A percentile compares a stretch with the other conserved stretches of the same genome.
phyloP scores from a whole-genome alignment of 2,888 invertebrate genomes.

The Lycaena phlaeas region DNA sequence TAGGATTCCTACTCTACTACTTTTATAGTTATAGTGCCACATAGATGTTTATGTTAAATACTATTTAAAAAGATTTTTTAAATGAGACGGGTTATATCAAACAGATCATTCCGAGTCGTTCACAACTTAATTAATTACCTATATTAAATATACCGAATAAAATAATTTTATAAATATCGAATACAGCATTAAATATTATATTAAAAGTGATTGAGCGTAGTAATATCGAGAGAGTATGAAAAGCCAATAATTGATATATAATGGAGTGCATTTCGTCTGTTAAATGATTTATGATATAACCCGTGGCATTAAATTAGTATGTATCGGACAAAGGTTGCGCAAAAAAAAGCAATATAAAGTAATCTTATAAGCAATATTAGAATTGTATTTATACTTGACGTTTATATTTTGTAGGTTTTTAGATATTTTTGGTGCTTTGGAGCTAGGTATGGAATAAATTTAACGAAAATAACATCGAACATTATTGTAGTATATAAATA shows the following conservation, averaged over 20 bases:
- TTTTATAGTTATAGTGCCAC: background rate
- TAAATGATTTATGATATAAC: background rate
- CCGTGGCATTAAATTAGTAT: background rate
- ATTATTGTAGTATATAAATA: constrained; percentile 33
- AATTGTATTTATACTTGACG: constrained; percentile 37
- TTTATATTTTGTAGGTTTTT: constrained; percentile 51
- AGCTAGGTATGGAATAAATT: constrained; percentile 39
- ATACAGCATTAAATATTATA: too few species aligned
- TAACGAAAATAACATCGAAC: constrained; percentile 61
- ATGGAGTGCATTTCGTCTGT: too few species aligned
- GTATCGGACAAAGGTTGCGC: constrained; percentile 49
- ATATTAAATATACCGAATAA: too few species aligned
- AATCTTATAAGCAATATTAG: constrained; percentile 66
- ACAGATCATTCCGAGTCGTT: background rate
- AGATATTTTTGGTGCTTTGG: constrained; percentile 61
- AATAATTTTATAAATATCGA: too few species aligned
- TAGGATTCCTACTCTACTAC: constrained; percentile 1
- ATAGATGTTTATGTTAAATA: background rate
- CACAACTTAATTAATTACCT: too few species aligned
- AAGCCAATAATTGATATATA: too few species aligned
- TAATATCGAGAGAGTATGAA: too few species aligned
- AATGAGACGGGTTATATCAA: constrained; percentile 3
- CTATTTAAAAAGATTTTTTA: background rate
- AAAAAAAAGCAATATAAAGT: constrained; percentile 64
- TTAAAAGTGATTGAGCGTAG: too few species aligned